These are phyloP conservation scores for Drosophila serrata DNA, from an alignment of 1,140 invertebrate genomes.

Conservation along the genomic window DNA sequence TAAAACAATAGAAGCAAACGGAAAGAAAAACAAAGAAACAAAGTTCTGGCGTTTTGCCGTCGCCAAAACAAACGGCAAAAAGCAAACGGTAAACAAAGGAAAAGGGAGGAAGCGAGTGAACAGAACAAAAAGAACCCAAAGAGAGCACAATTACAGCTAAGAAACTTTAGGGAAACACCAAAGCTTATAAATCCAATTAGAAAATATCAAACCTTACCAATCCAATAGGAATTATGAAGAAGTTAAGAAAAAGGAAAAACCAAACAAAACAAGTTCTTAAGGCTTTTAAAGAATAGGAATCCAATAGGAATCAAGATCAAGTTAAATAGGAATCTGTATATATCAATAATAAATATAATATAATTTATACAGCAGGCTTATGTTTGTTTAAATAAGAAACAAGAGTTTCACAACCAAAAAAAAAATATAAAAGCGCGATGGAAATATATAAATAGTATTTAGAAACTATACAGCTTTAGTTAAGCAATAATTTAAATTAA, in stretches of 20 bases:
- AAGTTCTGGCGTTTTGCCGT: slow-evolving; percentile 66
- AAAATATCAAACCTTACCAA: not conserved
- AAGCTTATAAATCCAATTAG: not conserved
- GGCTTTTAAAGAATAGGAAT: not conserved
- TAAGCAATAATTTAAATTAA: too few relatives aligned
- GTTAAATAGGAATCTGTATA: not conserved
- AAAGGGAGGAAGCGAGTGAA: not conserved
- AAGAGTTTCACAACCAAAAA: not conserved
- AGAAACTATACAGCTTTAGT: not conserved
- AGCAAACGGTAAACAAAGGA: slow-evolving; percentile 13
- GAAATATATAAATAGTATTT: not conserved
- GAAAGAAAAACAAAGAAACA: slow-evolving; percentile 20
- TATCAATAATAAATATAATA: not conserved
- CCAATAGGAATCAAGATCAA: not conserved
- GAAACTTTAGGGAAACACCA: not conserved
- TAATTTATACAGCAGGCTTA: not conserved
- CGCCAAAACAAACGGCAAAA: slow-evolving; percentile 68
- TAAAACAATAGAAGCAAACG: slow-evolving; percentile 5
- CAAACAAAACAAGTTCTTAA: not conserved
- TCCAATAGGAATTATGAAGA: not conserved
- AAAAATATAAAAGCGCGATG: not conserved
- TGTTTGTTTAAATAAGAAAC: not conserved
- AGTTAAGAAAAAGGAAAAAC: not conserved
- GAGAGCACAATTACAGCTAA: not conserved
- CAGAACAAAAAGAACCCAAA: not conserved